Evolutionary conservation across 2,888 invertebrate species (phyloP), one percentile per base, ranked within the genome.

Genomic region (Tenthredo notha): DNA sequence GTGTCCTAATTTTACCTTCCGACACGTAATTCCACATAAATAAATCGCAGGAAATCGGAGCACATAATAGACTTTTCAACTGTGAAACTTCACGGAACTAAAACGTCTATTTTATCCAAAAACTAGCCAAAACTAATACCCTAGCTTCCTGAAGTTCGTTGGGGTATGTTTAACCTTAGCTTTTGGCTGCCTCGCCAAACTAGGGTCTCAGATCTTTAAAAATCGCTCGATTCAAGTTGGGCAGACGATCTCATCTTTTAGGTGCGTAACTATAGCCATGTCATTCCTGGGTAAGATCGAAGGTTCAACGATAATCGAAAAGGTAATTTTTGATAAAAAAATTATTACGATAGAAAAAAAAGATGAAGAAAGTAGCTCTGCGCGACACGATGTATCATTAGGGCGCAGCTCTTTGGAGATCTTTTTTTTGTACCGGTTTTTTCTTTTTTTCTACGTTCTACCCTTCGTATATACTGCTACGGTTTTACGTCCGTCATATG

Each of bases 401-500:
- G 67, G 47, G 50, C 70, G 83, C 47, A 67, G 50, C 29, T 83
- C 47, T 77, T 25, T 61, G 33, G 70, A 83, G 83, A 50, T 83
- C 70, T 83, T 83, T 83, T 83, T 83, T 83, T 40, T 80, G 33
- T 77, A 25, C 25, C 5, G 47, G 40, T 80, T 80, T 80, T 61
- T 61, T 50, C 21, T 9, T 29, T 58, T 25, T 12, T 61, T 7
- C 61, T 21, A 15, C 7, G 15, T n/a, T 33, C 18, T 29, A 58
- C 58, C 58, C 65, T 67, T 29, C 83, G 67, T 83, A 50, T 70
- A 50, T 70, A 67, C 61, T 61, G 61, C 61, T 58, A 83, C 67
- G 83, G 67, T 83, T 83, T 83, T 83, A 83, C 83, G 83, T 83
- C 21, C 83, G 70, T 83, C 83, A 83, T 83, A 83, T 83, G 83